Evolutionary conservation across 2,113 vertebrate species (phyloP), one percentile per base, ranked within the genome.

Genomic region (Calidris pugnax): DNA sequence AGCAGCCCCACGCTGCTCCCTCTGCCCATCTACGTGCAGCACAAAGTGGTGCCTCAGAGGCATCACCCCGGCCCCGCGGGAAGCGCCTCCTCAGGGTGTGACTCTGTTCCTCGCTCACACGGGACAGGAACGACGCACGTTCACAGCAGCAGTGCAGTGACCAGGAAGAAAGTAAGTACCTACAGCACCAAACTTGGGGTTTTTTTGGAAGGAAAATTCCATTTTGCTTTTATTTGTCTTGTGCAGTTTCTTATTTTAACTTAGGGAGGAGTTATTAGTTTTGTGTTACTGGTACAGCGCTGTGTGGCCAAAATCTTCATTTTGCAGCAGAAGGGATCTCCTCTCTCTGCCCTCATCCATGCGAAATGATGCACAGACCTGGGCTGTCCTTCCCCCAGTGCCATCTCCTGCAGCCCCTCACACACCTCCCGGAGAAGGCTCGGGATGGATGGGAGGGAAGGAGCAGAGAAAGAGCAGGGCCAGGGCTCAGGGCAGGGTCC

Each of bases 301-400:
- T 17, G 26, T 0, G 26, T 28, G 26, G 12, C 71, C 0, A 14
- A 63, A 33, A 32, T 20, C 12, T 10, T 23, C 21, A n/a, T 19
- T 35, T 15, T 48, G 43, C 13, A 26, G 33, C 45, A 48, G 39
- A 8, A 39, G 48, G 45, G 23, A 41, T 6, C 45, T n/a, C 43
- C 43, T 18, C 16, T 45, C 43, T 18, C 23, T 53, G 56, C 80
- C 35, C 14, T 35, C 30, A 17, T 7, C 16, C 55, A 18, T 4
- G 30, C 33, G 2, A 21, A 32, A 6, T 1, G 2, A 41, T 2
- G 21, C 35, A 17, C 47, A 12, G 22, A n/a, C 7, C 2, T 4
- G n/a, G 47, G 33, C 53, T 60, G 55, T 30, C 33, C 39, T 56
- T 47, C 55, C 32, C 8, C 47, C 48, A 20, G 15, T 11, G 26